Conservation (phyloP, 2,797 vertebrate genomes). For the Micropoecilia bifurca region DNA sequence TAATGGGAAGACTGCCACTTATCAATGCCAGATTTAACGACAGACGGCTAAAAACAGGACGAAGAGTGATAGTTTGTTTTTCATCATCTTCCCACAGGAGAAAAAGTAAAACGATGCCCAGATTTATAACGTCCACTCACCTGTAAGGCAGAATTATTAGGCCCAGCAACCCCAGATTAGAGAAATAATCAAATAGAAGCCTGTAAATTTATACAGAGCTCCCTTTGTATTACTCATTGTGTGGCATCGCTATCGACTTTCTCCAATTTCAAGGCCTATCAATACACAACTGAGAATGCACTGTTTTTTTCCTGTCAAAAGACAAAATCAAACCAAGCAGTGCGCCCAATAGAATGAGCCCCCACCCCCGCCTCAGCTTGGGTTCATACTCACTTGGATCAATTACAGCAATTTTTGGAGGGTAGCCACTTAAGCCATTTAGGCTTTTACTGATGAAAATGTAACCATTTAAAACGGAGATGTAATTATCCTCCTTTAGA, state of each 20-base stretch:
- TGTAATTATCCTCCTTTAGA: conserved; percentile 1
- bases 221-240: conserved; percentile 52
- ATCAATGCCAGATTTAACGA: conserved; percentile 78
- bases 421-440: conserved; percentile 19
- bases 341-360: conserved; percentile 7
- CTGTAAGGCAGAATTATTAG: conserved; percentile 76
- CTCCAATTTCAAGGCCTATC: conserved; percentile 29
- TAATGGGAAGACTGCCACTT: conserved; percentile 80
- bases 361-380: background rate
- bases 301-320: conserved; percentile 35
- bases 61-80: conserved; percentile 82
- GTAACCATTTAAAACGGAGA: conserved; percentile 23
- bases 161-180: conserved; percentile 71
- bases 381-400: conserved; percentile 12
- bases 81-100: conserved; percentile 69
- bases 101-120: conserved; percentile 68
- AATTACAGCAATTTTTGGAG: conserved; percentile 8
- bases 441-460: conserved; percentile 25
- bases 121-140: conserved; percentile 70
- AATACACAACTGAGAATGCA: conserved; percentile 47
- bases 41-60: conserved; percentile 74
- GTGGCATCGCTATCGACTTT: conserved; percentile 50
- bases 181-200: conserved; percentile 80
- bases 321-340: conserved; percentile 39
- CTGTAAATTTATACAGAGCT: conserved; percentile 63